Conservation (phyloP, 2,113 vertebrate species). For the Cromileptes altivelis region DNA sequence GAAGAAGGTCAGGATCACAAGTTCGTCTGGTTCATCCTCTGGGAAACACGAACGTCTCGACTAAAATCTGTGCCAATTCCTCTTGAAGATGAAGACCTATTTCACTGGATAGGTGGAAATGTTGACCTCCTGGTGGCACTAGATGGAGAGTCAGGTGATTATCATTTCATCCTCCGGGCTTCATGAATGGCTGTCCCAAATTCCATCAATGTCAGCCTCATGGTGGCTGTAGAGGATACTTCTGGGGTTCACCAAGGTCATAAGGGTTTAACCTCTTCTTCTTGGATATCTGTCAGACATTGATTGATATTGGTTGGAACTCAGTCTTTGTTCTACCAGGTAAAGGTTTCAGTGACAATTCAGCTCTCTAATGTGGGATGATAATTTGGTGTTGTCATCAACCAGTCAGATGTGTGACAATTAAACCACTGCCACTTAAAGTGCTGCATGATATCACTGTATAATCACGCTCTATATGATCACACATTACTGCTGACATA, state of each 20-base stretch:
- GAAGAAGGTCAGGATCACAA: neutral
- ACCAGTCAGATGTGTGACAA: neutral
- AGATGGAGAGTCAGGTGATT: neutral
- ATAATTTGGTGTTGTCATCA: neutral
- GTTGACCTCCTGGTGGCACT: neutral
- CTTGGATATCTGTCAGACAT: neutral
- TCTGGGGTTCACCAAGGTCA: neutral
- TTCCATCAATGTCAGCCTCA: neutral
- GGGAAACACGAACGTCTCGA: neutral
- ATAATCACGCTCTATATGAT: conserved; percentile 25
- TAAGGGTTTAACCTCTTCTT: neutral
- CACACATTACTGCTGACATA: conserved; percentile 21
- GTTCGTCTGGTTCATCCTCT: neutral
- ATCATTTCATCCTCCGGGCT: neutral
- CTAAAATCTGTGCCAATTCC: neutral
- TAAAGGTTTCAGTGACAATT: neutral
- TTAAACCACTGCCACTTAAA: conserved; percentile 7
- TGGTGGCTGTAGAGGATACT: neutral
- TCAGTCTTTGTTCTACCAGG: neutral
- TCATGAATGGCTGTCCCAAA: neutral
- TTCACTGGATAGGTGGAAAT: neutral
- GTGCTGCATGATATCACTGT: neutral
- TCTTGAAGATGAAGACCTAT: neutral
- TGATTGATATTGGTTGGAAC: neutral
- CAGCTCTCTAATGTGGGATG: neutral